Evolutionary conservation across 2,888 invertebrate genomes (phyloP).

Genomic region (Lamellibrachia satsuma): DNA sequence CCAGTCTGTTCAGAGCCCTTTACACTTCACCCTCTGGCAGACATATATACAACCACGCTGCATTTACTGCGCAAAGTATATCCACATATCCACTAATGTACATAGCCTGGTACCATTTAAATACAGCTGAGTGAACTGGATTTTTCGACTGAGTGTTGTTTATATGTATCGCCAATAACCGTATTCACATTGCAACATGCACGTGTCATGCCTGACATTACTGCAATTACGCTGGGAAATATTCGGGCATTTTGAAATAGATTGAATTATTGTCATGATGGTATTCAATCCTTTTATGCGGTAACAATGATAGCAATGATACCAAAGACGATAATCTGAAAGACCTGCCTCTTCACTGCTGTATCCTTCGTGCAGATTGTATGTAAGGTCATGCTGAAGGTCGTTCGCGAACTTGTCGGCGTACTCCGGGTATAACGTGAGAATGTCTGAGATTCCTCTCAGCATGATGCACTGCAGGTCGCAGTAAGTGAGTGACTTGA

Average conservation of each 20-base stretch:
- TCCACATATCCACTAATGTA: too few species aligned
- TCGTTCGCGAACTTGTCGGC: slow-evolving; percentile 93
- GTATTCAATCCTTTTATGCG: too few species aligned
- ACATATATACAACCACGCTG: too few species aligned
- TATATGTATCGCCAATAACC: background rate
- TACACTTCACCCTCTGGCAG: too few species aligned
- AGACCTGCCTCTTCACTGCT: slow-evolving; percentile 82
- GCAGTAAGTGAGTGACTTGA: slow-evolving; percentile 93
- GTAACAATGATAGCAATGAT: background rate
- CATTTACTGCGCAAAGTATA: too few species aligned
- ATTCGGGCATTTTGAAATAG: too few species aligned
- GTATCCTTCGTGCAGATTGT: slow-evolving; percentile 91
- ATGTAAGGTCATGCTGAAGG: slow-evolving; percentile 93
- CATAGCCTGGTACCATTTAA: too few species aligned
- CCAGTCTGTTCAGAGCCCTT: too few species aligned
- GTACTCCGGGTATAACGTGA: slow-evolving; percentile 91
- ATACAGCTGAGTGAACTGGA: too few species aligned
- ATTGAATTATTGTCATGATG: too few species aligned
- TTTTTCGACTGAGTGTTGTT: background rate
- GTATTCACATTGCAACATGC: background rate
- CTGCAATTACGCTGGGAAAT: too few species aligned
- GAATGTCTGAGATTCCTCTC: slow-evolving; percentile 84
- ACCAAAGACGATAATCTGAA: background rate
- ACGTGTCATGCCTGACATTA: too few species aligned
- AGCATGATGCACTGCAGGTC: slow-evolving; percentile 89